Percentiles rank a stretch among this genome's conserved stretches.
Evolutionary conservation across 2,888 invertebrate species (phyloP).

Genomic region (Mesochorus sp.): DNA sequence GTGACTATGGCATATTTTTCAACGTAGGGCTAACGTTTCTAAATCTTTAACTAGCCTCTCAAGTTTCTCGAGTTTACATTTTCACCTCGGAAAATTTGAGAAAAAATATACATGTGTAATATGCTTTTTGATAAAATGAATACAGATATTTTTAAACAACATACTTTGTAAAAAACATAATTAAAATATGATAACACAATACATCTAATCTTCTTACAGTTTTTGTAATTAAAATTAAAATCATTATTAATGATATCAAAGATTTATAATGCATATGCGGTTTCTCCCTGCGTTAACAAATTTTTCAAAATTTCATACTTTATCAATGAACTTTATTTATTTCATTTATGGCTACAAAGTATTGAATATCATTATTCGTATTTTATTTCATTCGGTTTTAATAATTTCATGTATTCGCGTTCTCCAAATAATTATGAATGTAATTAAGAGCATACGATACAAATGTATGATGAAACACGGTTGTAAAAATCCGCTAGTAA

Average conservation of each 20-base stretch:
- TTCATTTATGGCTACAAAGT: neutral
- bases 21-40: neutral
- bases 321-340: neutral
- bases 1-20: neutral
- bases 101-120: too few relatives aligned
- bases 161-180: too few relatives aligned
- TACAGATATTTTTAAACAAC: too few relatives aligned
- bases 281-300: neutral
- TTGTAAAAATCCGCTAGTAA: neutral
- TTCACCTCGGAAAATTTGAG: too few relatives aligned
- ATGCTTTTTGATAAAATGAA: too few relatives aligned
- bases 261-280: too few relatives aligned
- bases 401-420: neutral
- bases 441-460: neutral
- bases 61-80: neutral
- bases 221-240: too few relatives aligned
- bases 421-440: neutral
- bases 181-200: too few relatives aligned
- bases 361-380: neutral
- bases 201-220: too few relatives aligned
- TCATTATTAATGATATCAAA: too few relatives aligned
- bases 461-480: slow-evolving; percentile 31
- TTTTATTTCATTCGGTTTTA: neutral
- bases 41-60: neutral
- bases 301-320: neutral